Evolutionary conservation across 1,140 invertebrate species (phyloP).

Genomic region (Drosophila paulistorum): DNA sequence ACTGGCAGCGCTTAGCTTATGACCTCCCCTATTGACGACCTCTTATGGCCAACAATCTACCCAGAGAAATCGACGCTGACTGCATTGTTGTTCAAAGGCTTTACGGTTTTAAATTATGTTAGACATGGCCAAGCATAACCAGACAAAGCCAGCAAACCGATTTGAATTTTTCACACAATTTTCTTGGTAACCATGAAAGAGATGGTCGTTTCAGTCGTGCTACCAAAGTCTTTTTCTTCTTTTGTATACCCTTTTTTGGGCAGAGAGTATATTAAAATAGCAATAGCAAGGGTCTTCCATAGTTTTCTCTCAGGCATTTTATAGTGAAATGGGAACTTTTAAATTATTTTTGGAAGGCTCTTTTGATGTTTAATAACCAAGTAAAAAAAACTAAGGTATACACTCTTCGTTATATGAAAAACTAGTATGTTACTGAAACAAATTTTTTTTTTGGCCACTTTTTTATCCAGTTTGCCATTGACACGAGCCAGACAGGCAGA

Average conservation of each 20-base stretch:
- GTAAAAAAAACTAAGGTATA: background rate
- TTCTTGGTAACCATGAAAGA: constrained; percentile 36
- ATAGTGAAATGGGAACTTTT: too few species aligned
- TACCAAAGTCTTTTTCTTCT: constrained; percentile 68
- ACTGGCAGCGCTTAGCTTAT: constrained; percentile 68
- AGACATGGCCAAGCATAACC: constrained; percentile 56
- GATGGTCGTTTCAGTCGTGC: constrained; percentile 39
- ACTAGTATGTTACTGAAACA: background rate
- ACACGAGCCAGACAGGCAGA: constrained; percentile 64
- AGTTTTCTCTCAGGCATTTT: too few species aligned
- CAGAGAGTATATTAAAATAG: background rate
- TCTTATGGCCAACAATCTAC: constrained; percentile 9
- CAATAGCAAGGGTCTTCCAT: too few species aligned
- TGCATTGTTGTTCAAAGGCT: constrained; percentile 25
- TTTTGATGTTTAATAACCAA: too few species aligned
- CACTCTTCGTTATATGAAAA: background rate
- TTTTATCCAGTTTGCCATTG: constrained; percentile 68
- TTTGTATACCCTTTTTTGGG: background rate
- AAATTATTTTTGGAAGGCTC: too few species aligned
- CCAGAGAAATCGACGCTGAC: constrained; percentile 6
- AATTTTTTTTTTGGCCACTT: constrained; percentile 59
- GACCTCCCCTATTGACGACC: constrained; percentile 39
- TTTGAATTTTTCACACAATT: constrained; percentile 79
- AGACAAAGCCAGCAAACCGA: constrained; percentile 50
- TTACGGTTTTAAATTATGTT: constrained; percentile 78